phyloP scores from a whole-genome alignment of 2,888 invertebrate genomes.

The Hedya salicella region DNA sequence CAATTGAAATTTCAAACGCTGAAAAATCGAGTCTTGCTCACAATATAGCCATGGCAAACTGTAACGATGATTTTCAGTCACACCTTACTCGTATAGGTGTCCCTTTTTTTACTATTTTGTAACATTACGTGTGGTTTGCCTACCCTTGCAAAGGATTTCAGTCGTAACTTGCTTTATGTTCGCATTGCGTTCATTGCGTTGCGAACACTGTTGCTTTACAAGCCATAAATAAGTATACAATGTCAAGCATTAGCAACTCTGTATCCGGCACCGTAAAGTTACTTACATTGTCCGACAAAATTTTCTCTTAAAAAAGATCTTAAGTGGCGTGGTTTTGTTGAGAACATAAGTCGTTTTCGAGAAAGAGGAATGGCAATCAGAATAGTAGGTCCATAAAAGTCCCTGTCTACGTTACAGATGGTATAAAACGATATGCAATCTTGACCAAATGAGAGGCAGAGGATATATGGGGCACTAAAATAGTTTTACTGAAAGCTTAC shows the following conservation, averaged over 20 bases:
- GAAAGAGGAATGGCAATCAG: slow-evolving; percentile 9
- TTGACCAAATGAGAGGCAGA: slow-evolving; percentile 13
- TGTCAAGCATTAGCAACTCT: slow-evolving; percentile 2
- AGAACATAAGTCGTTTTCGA: background rate
- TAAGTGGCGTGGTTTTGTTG: background rate
- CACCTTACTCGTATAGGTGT: too few species aligned
- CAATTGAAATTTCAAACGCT: too few species aligned
- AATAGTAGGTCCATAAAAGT: slow-evolving; percentile 22
- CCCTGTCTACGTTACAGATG: slow-evolving; percentile 14
- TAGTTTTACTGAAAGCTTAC: background rate
- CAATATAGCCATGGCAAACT: too few species aligned
- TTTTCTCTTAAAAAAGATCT: background rate
- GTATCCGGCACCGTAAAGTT: background rate
- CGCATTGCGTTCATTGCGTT: slow-evolving; percentile 6
- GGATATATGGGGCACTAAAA: slow-evolving; percentile 8
- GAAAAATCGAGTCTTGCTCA: too few species aligned
- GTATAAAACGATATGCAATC: slow-evolving; percentile 14
- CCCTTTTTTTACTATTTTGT: too few species aligned
- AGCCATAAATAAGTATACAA: slow-evolving; percentile 18
- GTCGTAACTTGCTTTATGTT: slow-evolving; percentile 10
- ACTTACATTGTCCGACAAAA: slow-evolving; percentile 9
- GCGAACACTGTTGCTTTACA: slow-evolving; percentile 21
- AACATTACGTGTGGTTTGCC: background rate
- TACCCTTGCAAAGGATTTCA: slow-evolving; percentile 3
- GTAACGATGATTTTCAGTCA: too few species aligned